A percentile compares a stretch with the other conserved stretches of the same genome.
phyloP scores from a whole-genome alignment of 2,113 vertebrate genomes.

The Protomyctophum bolini region DNA sequence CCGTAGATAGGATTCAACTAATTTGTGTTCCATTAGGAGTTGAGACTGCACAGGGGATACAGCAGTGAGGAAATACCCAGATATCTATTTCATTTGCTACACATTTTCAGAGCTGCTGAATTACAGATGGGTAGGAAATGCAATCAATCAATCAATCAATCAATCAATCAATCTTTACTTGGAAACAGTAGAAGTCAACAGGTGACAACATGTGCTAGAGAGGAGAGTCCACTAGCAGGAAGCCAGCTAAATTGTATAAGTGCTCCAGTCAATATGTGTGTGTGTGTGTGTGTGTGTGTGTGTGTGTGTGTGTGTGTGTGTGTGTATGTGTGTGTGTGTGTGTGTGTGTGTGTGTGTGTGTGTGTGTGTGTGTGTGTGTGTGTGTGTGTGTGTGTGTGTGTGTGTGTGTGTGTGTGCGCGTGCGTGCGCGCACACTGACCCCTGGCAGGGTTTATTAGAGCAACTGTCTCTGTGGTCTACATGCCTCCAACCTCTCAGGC shows the following conservation, averaged over 20 bases:
- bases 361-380: neutral
- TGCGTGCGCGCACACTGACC: constrained; percentile 51
- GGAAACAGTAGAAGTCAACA: no score
- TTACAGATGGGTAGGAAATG: no score
- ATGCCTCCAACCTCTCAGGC: constrained; percentile 66
- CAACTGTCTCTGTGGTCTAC: constrained; percentile 68
- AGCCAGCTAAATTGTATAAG: constrained; percentile 51
- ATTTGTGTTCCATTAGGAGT: no score
- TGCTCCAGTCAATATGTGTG: constrained; percentile 52
- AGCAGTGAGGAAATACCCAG: no score
- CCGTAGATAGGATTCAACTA: no score
- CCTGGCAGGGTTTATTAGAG: constrained; percentile 68
- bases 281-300: neutral
- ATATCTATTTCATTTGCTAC: no score
- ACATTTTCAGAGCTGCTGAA: no score
- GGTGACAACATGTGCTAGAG: no score
- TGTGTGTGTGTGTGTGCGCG: constrained; percentile 12
- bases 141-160: no score
- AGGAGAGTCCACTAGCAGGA: neutral
- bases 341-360: constrained; percentile 14
- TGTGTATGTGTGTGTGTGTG: constrained; percentile 12
- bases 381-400: neutral
- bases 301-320: constrained; percentile 14
- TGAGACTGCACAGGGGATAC: no score
- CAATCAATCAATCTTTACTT: no score